phyloP scores from a whole-genome alignment of 2,888 invertebrate genomes.

The Drepana falcataria region DNA sequence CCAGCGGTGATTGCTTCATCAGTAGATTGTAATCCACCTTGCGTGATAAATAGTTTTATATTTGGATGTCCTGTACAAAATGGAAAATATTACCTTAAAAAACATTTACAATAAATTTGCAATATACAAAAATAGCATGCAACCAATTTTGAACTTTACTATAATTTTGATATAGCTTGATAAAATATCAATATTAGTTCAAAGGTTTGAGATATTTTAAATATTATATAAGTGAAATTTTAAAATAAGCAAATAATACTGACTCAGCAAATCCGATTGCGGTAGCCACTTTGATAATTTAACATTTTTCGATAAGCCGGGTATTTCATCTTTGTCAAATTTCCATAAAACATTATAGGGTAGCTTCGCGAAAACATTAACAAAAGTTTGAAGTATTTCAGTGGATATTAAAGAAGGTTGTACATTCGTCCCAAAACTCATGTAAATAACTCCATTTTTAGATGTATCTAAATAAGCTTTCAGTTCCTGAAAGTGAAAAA shows the following conservation, averaged over 20 bases:
- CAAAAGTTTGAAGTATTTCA: constrained; percentile 28
- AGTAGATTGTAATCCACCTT: constrained; percentile 15
- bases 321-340: constrained; percentile 37
- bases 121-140: too few relatives aligned
- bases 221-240: not conserved
- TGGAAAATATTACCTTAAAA: not conserved
- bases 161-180: too few relatives aligned
- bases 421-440: constrained; percentile 53
- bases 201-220: not conserved
- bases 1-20: constrained; percentile 13
- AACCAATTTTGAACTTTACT: too few relatives aligned
- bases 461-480: constrained; percentile 41
- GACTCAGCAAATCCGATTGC: constrained; percentile 10
- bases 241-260: not conserved
- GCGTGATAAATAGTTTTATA: constrained; percentile 14
- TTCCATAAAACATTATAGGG: constrained; percentile 58
- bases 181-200: too few relatives aligned
- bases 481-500: constrained; percentile 29
- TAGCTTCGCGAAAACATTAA: constrained; percentile 40
- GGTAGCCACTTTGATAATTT: constrained; percentile 13
- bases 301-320: constrained; percentile 38
- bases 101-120: too few relatives aligned
- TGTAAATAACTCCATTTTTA: constrained; percentile 47
- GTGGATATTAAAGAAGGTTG: constrained; percentile 31
- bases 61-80: constrained; percentile 13